Evolutionary conservation across 1,140 invertebrate species (phyloP), one percentile per base, ranked within the genome.

Genomic region (Heliconius melpomene): DNA sequence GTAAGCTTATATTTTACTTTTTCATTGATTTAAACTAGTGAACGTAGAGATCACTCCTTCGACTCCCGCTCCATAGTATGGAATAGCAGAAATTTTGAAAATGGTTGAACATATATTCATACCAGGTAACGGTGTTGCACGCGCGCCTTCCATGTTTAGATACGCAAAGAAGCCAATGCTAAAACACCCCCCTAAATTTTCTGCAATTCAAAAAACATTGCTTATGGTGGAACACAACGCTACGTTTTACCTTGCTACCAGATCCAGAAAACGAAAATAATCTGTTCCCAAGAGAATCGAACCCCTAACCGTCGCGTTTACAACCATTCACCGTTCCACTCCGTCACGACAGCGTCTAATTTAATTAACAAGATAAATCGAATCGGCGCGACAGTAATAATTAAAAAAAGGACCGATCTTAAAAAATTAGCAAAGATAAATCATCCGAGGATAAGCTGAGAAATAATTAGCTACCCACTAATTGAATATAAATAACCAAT

Each of bases 401-500:
- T 79, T 79, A 79, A 80, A 80, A 76, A 80, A 46, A 46, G 40
- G 16, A 77, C 50, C 79, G 75, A 80, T 80, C 74, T 80, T 77
- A 71, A 80, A 80, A 80, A 76, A 80, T 77, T 77, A 77, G 79
- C 79, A n/a, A 54, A 52, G 60, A 84, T 85, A 85, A 85, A 85
- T 85, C 84, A 84, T 84, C 83, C 74, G 77, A 70, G 3, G 84
- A 85, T 85, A 85, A 84, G 81, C 84, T 79, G 60, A 70, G 72
- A 82, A 81, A 85, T 85, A 85, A 85, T 85, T 82, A 84, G 79
- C 79, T 82, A 75, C 73, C 40, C 75, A 78, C 82, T 91, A 91
- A 91, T 91, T 91, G 90, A 91, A 91, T 89, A 91, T 91, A 91
- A 91, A 91, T 91, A 91, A 87, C 85, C 86, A 89, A 89, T 91